Evolutionary conservation across 2,888 invertebrate species (phyloP).

Genomic region (Lepidocyrtinus sp.): DNA sequence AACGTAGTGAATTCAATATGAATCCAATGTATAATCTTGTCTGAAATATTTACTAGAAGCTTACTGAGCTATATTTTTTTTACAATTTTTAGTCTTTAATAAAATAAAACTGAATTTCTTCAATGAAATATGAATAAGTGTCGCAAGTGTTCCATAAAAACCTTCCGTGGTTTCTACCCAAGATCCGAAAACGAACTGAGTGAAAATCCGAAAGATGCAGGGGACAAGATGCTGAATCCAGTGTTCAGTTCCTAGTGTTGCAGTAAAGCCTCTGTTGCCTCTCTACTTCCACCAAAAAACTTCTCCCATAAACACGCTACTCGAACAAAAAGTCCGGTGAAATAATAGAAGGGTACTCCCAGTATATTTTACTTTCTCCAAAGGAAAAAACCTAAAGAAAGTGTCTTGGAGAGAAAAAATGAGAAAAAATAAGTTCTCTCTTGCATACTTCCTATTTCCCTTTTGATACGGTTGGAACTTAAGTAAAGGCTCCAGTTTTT

Average conservation of each 20-base stretch:
- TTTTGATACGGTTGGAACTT: not conserved
- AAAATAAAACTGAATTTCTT: too few relatives aligned
- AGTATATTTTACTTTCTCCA: not conserved
- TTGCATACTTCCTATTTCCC: not conserved
- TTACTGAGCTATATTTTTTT: too few relatives aligned
- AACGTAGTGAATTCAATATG: too few relatives aligned
- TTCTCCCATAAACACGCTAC: not conserved
- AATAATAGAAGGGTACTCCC: too few relatives aligned
- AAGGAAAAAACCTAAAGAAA: not conserved
- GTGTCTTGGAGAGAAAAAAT: not conserved
- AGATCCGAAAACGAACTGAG: constrained; percentile 34
- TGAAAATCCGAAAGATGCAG: constrained; percentile 17
- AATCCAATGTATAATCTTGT: too few relatives aligned
- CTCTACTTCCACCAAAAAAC: not conserved
- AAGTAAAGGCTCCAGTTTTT: constrained; percentile 6
- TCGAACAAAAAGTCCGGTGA: too few relatives aligned
- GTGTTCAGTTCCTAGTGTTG: not conserved
- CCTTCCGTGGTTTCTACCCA: constrained; percentile 31
- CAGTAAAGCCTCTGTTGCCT: not conserved
- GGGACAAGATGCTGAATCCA: constrained; percentile 29
- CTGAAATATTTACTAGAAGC: too few relatives aligned
- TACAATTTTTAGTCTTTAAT: too few relatives aligned
- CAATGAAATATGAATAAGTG: too few relatives aligned
- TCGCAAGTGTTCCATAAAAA: too few relatives aligned
- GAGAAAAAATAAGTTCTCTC: not conserved